phyloP scores from a whole-genome alignment of 2,888 invertebrate species.

The Chrysina gloriosa region DNA sequence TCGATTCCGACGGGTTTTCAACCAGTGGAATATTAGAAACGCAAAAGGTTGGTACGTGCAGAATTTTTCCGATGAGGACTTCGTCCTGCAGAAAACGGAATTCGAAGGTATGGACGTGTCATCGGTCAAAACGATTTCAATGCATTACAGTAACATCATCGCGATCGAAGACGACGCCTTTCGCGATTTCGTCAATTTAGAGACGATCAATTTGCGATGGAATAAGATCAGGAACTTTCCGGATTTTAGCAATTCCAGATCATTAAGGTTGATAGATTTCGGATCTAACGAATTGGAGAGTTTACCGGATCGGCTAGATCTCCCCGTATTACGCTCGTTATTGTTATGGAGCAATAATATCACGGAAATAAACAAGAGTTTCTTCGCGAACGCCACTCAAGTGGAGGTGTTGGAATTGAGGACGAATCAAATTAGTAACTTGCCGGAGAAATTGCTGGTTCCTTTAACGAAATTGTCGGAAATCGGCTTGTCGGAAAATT shows the following conservation, averaged over 20 bases:
- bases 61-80: neutral
- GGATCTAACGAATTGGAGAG: neutral
- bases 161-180: conserved; percentile 4
- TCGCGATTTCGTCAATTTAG: conserved; percentile 1
- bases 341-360: neutral
- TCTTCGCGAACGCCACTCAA: neutral
- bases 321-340: neutral
- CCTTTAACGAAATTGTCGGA: conserved; percentile 24
- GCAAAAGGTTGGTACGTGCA: neutral
- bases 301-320: neutral
- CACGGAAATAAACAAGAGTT: neutral
- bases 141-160: neutral
- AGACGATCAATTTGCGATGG: neutral
- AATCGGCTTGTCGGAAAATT: conserved; percentile 31
- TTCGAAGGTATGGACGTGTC: neutral
- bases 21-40: neutral
- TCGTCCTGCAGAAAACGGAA: conserved; percentile 1
- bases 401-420: conserved; percentile 37
- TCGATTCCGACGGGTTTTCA: neutral
- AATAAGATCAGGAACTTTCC: neutral
- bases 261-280: neutral
- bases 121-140: neutral
- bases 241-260: neutral
- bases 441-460: neutral
- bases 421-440: conserved; percentile 33